Conservation (phyloP, 2,888 invertebrate species). For the Steinernema hermaphroditum region DNA sequence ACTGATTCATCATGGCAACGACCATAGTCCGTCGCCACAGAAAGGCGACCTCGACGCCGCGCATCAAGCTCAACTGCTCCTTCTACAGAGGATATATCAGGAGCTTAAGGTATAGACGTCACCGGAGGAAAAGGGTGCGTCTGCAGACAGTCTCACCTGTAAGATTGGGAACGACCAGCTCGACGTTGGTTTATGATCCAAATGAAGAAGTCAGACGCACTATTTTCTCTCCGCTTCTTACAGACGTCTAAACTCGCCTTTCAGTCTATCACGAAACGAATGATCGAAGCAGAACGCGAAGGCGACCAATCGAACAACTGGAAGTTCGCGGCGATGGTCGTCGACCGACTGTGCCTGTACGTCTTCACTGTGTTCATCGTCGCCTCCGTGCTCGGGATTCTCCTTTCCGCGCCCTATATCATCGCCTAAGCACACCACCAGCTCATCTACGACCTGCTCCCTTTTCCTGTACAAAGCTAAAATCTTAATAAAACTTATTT, state of each 20-base stretch:
- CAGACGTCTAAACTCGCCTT: no score
- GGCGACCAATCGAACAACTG: conserved; percentile 63
- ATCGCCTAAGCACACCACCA: conserved; percentile 50
- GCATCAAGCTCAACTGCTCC: conserved; percentile 59
- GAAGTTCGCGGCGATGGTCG: conserved; percentile 65
- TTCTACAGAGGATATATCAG: conserved; percentile 62
- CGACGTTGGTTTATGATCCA: no score
- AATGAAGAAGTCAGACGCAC: background rate
- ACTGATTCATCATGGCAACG: background rate
- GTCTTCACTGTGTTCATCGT: conserved; percentile 65
- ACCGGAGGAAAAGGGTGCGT: no score
- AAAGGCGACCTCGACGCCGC: conserved; percentile 32
- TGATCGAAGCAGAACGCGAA: conserved; percentile 64
- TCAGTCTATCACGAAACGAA: conserved; percentile 62
- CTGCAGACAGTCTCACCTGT: no score
- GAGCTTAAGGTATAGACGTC: conserved; percentile 56
- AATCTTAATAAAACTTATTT: conserved; percentile 12
- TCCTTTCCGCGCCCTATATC: conserved; percentile 66
- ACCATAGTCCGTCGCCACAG: background rate
- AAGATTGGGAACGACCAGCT: no score
- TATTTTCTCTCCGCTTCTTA: no score
- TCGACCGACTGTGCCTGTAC: conserved; percentile 66
- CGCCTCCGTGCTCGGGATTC: conserved; percentile 61
- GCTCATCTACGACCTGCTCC: background rate
- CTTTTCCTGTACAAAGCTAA: conserved; percentile 29